Percentiles rank a stretch among this genome's conserved stretches.
phyloP scores from a whole-genome alignment of 2,888 invertebrate species.

The Geotrupes spiniger region DNA sequence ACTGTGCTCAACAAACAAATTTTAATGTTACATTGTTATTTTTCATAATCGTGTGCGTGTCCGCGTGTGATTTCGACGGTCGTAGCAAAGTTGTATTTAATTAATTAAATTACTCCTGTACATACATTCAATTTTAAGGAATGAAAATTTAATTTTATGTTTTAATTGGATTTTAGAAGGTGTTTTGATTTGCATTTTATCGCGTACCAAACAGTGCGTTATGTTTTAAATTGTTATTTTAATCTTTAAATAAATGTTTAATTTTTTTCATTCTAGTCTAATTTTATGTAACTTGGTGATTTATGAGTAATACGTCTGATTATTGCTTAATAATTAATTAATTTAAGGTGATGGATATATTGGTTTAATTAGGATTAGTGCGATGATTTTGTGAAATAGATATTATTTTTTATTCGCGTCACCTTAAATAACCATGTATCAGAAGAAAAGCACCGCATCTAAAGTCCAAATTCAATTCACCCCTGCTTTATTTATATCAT shows the following conservation, averaged over 20 bases:
- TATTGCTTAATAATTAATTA: conserved; percentile 15
- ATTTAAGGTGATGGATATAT: conserved; percentile 41
- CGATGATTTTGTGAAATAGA: conserved; percentile 15
- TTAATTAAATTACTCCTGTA: too few relatives aligned
- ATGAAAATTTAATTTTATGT: too few relatives aligned
- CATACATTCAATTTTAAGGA: too few relatives aligned
- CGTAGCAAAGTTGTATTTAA: too few relatives aligned
- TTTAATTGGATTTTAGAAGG: conserved; percentile 21
- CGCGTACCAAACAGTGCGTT: conserved; percentile 19
- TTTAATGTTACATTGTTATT: too few relatives aligned
- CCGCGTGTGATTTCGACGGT: too few relatives aligned
- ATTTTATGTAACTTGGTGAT: conserved; percentile 16
- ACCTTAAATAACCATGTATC: conserved; percentile 30
- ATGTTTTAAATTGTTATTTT: too few relatives aligned
- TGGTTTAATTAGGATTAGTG: conserved; percentile 29
- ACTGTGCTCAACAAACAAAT: neutral
- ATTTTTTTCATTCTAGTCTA: conserved; percentile 21
- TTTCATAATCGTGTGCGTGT: too few relatives aligned
- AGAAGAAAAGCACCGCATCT: too few relatives aligned
- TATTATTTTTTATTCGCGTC: conserved; percentile 32
- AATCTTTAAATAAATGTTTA: too few relatives aligned
- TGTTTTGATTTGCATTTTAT: conserved; percentile 19
- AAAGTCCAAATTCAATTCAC: conserved; percentile 37
- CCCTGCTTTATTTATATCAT: conserved; percentile 43
- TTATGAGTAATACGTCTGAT: conserved; percentile 11